phyloP scores from a whole-genome alignment of 2,797 vertebrate species.

The Pristis pectinata region DNA sequence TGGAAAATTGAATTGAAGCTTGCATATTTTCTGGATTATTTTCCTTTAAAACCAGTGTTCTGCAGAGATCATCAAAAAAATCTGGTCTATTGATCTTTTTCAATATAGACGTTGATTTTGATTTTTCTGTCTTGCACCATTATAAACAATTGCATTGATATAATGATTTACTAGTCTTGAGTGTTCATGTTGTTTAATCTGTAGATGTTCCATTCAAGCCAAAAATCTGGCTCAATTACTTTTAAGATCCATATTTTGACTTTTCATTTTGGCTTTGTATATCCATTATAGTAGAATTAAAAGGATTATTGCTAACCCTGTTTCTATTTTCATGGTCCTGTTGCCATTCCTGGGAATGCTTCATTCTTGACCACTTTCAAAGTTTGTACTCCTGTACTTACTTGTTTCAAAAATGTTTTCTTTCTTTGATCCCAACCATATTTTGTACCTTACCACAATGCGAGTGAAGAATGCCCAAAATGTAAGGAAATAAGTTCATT shows the following conservation, averaged over 20 bases:
- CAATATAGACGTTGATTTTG: not conserved
- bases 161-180: not conserved
- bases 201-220: not conserved
- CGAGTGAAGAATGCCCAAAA: not conserved
- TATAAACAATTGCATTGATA: not conserved
- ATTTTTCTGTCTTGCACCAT: not conserved
- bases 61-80: not conserved
- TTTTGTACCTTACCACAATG: not conserved
- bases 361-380: not conserved
- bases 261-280: not conserved
- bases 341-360: not conserved
- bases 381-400: not conserved
- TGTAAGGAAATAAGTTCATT: not conserved
- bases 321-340: not conserved
- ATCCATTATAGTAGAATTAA: not conserved
- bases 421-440: not conserved
- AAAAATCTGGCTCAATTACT: not conserved
- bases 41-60: not conserved
- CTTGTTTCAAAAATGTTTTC: not conserved
- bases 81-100: not conserved
- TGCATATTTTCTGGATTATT: not conserved
- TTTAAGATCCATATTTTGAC: not conserved
- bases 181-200: not conserved
- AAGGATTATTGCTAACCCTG: not conserved
- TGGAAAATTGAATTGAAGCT: not conserved